Evolutionary conservation across 2,797 vertebrate species (phyloP).

Genomic region (Lagothrix lagotricha): DNA sequence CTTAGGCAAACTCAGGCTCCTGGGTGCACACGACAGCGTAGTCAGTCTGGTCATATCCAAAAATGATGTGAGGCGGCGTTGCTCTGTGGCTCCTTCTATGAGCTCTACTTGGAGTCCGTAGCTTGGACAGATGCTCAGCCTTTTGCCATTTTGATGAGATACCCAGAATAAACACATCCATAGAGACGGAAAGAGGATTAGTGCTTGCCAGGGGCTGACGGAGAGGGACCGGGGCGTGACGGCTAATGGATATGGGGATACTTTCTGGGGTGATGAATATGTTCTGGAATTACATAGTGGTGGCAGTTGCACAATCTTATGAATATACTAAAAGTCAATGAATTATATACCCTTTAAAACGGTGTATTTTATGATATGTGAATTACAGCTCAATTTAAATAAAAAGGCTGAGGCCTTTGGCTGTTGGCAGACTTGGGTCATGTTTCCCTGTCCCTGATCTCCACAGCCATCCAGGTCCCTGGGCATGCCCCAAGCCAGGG

Average conservation of each 20-base stretch:
- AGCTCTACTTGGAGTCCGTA: background rate
- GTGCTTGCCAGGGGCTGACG: background rate
- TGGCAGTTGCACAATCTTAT: background rate
- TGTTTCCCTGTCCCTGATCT: background rate
- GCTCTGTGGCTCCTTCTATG: background rate
- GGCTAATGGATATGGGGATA: background rate
- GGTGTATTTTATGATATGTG: background rate
- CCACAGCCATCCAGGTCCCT: background rate
- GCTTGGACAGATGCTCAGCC: background rate
- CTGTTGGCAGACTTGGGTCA: background rate
- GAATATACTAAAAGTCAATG: background rate
- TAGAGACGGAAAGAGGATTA: background rate
- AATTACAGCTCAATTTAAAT: background rate
- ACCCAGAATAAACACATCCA: background rate
- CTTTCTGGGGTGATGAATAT: background rate
- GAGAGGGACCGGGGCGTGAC: background rate
- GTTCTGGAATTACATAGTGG: background rate
- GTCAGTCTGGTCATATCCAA: background rate
- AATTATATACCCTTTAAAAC: background rate
- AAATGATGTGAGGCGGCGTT: background rate
- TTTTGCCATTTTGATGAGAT: background rate
- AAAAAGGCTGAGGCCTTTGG: background rate
- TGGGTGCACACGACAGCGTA: background rate
- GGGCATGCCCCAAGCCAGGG: too few species aligned
- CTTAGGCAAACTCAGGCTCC: background rate